Evolutionary conservation across 2,797 vertebrate species (phyloP).

Genomic region (Urophycis tenuis): DNA sequence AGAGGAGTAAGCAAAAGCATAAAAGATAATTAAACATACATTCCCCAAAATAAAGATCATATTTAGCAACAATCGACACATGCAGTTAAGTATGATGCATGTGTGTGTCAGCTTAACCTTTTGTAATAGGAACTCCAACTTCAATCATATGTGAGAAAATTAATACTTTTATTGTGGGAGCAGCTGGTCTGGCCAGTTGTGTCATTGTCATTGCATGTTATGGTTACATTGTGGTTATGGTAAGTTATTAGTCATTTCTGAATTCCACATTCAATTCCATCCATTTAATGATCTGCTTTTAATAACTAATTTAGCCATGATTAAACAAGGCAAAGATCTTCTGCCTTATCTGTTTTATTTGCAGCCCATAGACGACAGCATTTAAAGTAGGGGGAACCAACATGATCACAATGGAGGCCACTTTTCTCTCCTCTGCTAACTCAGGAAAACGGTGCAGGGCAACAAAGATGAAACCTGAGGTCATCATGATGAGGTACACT

Average conservation of each 20-base stretch:
- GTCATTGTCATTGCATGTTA: neutral
- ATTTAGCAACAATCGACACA: neutral
- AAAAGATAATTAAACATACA: too few relatives aligned
- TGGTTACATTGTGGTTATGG: too few relatives aligned
- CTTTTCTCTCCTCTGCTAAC: conserved; percentile 27
- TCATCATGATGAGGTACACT: conserved; percentile 41
- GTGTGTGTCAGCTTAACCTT: neutral
- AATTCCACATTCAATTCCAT: neutral
- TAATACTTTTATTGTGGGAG: neutral
- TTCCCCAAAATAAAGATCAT: too few relatives aligned
- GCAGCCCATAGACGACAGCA: conserved; percentile 47
- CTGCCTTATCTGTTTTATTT: conserved; percentile 39
- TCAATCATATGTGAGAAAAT: neutral
- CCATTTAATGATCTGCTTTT: neutral
- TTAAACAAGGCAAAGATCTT: conserved; percentile 15
- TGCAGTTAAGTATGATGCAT: neutral
- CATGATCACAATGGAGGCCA: conserved; percentile 36
- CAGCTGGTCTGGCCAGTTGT: neutral
- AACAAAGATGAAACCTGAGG: conserved; percentile 23
- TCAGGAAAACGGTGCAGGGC: conserved; percentile 32
- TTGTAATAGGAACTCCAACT: neutral
- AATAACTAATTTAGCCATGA: neutral
- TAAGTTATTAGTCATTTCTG: neutral
- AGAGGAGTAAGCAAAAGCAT: too few relatives aligned
- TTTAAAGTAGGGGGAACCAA: conserved; percentile 39